phyloP scores from a whole-genome alignment of 1,140 invertebrate species.

The Chionoecetes opilio region DNA sequence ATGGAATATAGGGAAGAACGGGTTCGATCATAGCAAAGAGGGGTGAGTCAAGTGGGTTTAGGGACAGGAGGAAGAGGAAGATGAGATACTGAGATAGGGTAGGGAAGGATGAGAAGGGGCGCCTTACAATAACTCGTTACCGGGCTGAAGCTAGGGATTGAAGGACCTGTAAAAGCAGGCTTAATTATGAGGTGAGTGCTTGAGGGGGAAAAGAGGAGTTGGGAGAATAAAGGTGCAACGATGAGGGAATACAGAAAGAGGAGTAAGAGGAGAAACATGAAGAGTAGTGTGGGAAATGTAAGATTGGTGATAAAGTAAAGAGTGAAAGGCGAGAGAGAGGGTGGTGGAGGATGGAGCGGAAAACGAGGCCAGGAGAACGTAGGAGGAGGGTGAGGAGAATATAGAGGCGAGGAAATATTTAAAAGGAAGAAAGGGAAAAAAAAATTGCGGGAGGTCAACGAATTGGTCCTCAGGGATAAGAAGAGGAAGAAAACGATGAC shows the following conservation, averaged over 20 bases:
- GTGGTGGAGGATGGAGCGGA: too few species aligned
- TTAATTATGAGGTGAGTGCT: not conserved
- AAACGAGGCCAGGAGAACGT: too few species aligned
- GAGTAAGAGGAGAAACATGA: not conserved
- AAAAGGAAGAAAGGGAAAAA: too few species aligned
- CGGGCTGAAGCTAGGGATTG: not conserved
- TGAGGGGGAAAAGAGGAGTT: not conserved
- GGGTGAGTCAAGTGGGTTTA: not conserved
- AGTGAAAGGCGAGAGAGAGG: too few species aligned
- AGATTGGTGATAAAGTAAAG: too few species aligned
- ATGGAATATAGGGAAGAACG: not conserved
- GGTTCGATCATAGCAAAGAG: not conserved
- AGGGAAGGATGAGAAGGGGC: not conserved
- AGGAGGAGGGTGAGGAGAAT: too few species aligned
- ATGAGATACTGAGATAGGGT: too few species aligned
- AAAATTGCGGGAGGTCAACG: too few species aligned
- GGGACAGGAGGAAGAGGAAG: too few species aligned
- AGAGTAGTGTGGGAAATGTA: not conserved
- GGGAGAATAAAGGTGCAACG: not conserved
- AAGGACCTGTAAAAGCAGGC: not conserved
- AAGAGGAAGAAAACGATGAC: too few species aligned
- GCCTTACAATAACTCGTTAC: not conserved
- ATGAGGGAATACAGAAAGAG: not conserved
- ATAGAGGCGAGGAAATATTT: too few species aligned
- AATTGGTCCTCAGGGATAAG: too few species aligned